A percentile compares a stretch with the other conserved stretches of the same genome.
Conservation (phyloP, 2,888 invertebrate genomes). For the Aelia acuminata region DNA sequence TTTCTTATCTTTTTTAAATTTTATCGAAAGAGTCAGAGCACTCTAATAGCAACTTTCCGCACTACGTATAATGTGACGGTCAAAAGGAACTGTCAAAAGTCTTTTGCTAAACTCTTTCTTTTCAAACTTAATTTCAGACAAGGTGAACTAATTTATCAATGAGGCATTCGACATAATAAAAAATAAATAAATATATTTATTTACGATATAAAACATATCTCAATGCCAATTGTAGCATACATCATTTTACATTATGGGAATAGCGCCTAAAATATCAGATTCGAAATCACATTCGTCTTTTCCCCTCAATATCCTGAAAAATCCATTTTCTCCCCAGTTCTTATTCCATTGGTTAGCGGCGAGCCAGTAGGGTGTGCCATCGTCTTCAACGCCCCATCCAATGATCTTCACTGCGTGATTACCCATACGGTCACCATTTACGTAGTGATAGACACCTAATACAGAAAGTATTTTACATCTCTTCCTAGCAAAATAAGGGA, state of each 20-base stretch:
- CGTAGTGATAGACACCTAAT: constrained; percentile 81
- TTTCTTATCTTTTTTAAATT: no score
- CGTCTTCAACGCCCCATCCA: constrained; percentile 83
- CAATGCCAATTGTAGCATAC: background rate
- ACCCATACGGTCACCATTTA: constrained; percentile 78
- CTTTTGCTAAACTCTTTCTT: no score
- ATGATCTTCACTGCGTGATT: constrained; percentile 65
- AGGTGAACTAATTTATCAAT: no score
- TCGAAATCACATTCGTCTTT: constrained; percentile 84
- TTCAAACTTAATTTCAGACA: no score
- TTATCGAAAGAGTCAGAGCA: no score
- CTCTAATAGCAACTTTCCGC: no score
- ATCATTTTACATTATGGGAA: constrained; percentile 70
- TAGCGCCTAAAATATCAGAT: constrained; percentile 77
- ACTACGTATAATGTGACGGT: no score
- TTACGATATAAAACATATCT: background rate
- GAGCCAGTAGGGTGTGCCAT: constrained; percentile 87
- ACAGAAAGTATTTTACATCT: background rate
- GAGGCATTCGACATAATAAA: background rate
- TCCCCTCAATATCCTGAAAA: constrained; percentile 89
- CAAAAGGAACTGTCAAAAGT: no score
- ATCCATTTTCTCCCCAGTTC: constrained; percentile 92
- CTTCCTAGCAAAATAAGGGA: no score
- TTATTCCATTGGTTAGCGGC: constrained; percentile 93
- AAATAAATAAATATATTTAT: background rate